A percentile compares a stretch with the other conserved stretches of the same genome.
phyloP scores from a whole-genome alignment of 2,797 vertebrate genomes.

The Denticeps clupeoides region DNA sequence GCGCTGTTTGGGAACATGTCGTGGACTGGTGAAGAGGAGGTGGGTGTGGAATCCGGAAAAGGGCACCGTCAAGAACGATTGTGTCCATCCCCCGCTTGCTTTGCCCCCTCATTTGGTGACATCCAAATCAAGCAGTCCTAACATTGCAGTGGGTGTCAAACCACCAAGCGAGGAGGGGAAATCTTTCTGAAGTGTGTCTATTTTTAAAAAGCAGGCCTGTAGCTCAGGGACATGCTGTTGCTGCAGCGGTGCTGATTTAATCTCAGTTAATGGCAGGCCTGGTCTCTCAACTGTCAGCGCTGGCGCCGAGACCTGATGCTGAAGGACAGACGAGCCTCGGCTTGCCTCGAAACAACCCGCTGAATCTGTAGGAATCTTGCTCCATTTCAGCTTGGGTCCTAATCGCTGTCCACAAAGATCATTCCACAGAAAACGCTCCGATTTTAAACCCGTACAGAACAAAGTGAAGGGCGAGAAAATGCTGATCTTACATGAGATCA shows the following conservation, averaged over 20 bases:
- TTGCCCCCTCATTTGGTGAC: slow-evolving; percentile 39
- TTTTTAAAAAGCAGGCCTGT: slow-evolving; percentile 41
- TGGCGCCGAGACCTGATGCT: slow-evolving; percentile 30
- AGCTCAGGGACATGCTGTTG: slow-evolving; percentile 39
- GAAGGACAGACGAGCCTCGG: slow-evolving; percentile 12
- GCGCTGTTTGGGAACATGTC: slow-evolving; percentile 55
- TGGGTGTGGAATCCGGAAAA: slow-evolving; percentile 66
- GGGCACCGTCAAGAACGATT: slow-evolving; percentile 58
- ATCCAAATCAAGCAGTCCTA: slow-evolving; percentile 31
- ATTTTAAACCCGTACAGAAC: no score
- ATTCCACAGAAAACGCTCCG: no score
- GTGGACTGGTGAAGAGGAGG: slow-evolving; percentile 66
- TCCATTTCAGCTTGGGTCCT: neutral
- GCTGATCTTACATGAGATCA: no score
- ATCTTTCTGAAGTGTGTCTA: slow-evolving; percentile 47
- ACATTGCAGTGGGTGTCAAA: slow-evolving; percentile 48
- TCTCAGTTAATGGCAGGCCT: slow-evolving; percentile 51
- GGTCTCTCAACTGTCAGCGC: slow-evolving; percentile 15
- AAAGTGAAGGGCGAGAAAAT: no score
- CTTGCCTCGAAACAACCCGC: slow-evolving; percentile 24
- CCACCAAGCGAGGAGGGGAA: slow-evolving; percentile 43
- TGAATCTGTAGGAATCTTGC: slow-evolving; percentile 9
- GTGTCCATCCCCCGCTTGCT: slow-evolving; percentile 16
- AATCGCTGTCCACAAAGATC: neutral
- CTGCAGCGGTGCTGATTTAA: slow-evolving; percentile 54